These are phyloP conservation scores for Trachymyrmex septentrionalis DNA, from an alignment of 1,140 invertebrate genomes.

Conservation along the genomic window DNA sequence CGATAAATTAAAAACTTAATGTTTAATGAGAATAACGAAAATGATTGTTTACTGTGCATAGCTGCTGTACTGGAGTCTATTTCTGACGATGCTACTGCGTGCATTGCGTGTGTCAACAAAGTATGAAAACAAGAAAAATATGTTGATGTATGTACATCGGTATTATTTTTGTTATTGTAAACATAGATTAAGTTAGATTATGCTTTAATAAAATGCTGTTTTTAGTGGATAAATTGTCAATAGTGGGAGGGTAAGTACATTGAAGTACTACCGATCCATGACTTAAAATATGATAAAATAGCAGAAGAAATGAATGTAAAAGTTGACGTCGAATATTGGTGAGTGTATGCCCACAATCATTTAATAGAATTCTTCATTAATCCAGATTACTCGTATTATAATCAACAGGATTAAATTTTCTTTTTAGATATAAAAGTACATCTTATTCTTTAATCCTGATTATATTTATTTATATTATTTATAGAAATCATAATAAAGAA, in stretches of 20 bases:
- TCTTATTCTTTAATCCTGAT: no score
- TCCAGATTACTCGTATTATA: not conserved
- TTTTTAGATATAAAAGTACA: not conserved
- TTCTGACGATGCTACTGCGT: not conserved
- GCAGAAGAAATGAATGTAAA: conserved; percentile 69
- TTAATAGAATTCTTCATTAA: not conserved
- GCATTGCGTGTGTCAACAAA: not conserved
- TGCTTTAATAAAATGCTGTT: not conserved
- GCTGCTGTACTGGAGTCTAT: not conserved
- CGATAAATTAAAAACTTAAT: no score
- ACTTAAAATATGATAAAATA: conserved; percentile 18
- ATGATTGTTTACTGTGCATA: not conserved
- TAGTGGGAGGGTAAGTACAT: not conserved
- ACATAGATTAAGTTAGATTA: not conserved
- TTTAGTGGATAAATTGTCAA: not conserved
- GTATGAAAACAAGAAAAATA: not conserved
- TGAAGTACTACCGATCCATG: not conserved
- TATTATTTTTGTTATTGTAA: conserved; percentile 29
- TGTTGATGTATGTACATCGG: not conserved
- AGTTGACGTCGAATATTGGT: conserved; percentile 87
- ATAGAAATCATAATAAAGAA: no score
- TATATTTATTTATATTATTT: no score
- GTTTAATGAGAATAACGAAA: not conserved
- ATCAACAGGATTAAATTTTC: not conserved
- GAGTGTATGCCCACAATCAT: conserved; percentile 60